Percentiles rank a stretch among this genome's conserved stretches.
Evolutionary conservation across 2,797 vertebrate genomes (phyloP).

Genomic region (Melanotaenia maccullochi): DNA sequence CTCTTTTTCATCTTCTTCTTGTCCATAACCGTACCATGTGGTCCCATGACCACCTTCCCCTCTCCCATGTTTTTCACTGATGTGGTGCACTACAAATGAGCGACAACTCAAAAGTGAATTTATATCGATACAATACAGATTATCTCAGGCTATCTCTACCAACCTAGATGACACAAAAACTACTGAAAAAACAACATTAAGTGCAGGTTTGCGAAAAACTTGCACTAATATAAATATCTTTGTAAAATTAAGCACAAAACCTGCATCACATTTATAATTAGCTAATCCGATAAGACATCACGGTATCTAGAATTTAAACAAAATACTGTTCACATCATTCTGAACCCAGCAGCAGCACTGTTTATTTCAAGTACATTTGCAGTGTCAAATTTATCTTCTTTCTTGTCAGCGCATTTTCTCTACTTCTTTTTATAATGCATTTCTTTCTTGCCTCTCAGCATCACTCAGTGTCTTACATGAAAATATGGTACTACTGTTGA

Average conservation of each 20-base stretch:
- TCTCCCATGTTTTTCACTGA: constrained; percentile 31
- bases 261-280: not conserved
- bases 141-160: constrained; percentile 37
- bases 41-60: constrained; percentile 35
- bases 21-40: constrained; percentile 20
- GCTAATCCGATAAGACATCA: not conserved
- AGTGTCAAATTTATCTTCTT: constrained; percentile 18
- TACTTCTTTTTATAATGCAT: constrained; percentile 5
- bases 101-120: constrained; percentile 55
- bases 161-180: constrained; percentile 2
- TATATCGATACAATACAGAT: constrained; percentile 24
- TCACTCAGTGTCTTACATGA: constrained; percentile 35
- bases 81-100: constrained; percentile 59
- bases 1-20: constrained; percentile 52
- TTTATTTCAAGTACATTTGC: constrained; percentile 10
- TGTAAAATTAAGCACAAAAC: not conserved
- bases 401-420: constrained; percentile 6
- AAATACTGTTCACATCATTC: not conserved
- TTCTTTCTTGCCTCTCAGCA: constrained; percentile 30
- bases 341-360: not conserved
- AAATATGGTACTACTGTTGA: constrained; percentile 11
- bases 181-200: constrained; percentile 17
- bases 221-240: constrained; percentile 9
- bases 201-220: constrained; percentile 27
- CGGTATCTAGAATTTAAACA: constrained; percentile 9